A percentile compares a stretch with the other conserved stretches of the same genome.
These are phyloP conservation scores for Solenopsis fugax DNA, from an alignment of 1,140 invertebrate genomes.

Conservation along the genomic window DNA sequence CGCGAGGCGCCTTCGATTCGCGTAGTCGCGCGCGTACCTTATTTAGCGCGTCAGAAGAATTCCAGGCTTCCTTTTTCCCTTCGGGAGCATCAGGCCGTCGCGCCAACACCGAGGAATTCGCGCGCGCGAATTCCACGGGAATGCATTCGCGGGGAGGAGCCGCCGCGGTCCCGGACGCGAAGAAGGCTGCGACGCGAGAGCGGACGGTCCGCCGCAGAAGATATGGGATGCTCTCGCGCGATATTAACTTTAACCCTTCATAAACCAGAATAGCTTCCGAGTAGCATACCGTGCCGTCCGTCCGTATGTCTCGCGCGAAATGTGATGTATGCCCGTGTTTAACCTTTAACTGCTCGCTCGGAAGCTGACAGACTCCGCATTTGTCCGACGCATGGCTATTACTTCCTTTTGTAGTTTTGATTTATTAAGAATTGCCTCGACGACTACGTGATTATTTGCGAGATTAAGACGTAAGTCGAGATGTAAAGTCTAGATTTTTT, in stretches of 20 bases:
- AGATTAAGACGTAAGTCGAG: slow-evolving; percentile 7
- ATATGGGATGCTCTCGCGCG: slow-evolving; percentile 30
- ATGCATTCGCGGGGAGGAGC: slow-evolving; percentile 61
- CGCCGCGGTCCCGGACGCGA: background rate
- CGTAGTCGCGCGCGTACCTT: slow-evolving; percentile 51
- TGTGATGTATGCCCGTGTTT: slow-evolving; percentile 55
- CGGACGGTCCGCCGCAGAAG: background rate
- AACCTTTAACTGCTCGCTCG: slow-evolving; percentile 42
- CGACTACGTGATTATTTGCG: slow-evolving; percentile 17
- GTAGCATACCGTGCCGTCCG: slow-evolving; percentile 22
- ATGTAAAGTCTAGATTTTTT: background rate
- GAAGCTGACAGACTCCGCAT: slow-evolving; percentile 56
- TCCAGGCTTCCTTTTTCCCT: slow-evolving; percentile 41
- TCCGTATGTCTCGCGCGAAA: slow-evolving; percentile 35
- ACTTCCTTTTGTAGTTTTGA: slow-evolving; percentile 35
- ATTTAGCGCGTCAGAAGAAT: slow-evolving; percentile 71
- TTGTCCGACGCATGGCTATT: slow-evolving; percentile 6
- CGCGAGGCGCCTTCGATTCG: slow-evolving; percentile 54
- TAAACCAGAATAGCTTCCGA: slow-evolving; percentile 61
- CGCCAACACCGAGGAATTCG: slow-evolving; percentile 60
- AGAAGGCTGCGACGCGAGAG: slow-evolving; percentile 5
- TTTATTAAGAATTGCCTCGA: slow-evolving; percentile 30
- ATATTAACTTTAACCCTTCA: slow-evolving; percentile 50
- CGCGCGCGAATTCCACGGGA: slow-evolving; percentile 62
- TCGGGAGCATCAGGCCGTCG: slow-evolving; percentile 21